Conservation (phyloP, 1,140 invertebrate genomes). For the Solenopsis fugax region DNA sequence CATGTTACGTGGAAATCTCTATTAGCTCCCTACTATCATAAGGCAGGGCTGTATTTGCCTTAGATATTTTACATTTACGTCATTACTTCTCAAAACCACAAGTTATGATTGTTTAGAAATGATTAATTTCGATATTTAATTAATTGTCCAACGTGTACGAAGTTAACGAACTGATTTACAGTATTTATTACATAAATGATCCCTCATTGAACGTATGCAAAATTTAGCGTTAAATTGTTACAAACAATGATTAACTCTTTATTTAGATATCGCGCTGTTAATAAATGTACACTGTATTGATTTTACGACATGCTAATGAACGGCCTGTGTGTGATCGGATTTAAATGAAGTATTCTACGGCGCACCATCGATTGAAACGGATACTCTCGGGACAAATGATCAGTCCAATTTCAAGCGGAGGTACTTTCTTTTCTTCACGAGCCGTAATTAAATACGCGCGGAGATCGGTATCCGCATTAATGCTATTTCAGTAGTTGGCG, state of each 20-base stretch:
- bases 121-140: slow-evolving; percentile 26
- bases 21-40: background rate
- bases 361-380: slow-evolving; percentile 19
- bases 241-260: slow-evolving; percentile 42
- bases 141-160: background rate
- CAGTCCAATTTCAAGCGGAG: slow-evolving; percentile 11
- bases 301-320: slow-evolving; percentile 27
- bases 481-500: slow-evolving; percentile 11
- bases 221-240: slow-evolving; percentile 22
- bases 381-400: slow-evolving; percentile 18
- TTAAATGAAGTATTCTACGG: slow-evolving; percentile 25
- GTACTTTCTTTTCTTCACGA: background rate
- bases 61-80: slow-evolving; percentile 20
- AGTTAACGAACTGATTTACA: background rate
- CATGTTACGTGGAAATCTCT: slow-evolving; percentile 21
- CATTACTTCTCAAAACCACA: background rate
- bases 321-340: background rate
- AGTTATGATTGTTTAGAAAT: background rate
- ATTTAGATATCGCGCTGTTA: slow-evolving; percentile 24
- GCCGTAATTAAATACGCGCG: slow-evolving; percentile 46
- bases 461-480: slow-evolving; percentile 11
- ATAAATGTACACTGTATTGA: slow-evolving; percentile 30
- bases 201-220: background rate
- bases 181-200: background rate
- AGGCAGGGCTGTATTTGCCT: background rate